Evolutionary conservation across 1,140 invertebrate genomes (phyloP), one percentile per base, ranked within the genome.

Genomic region (Ceratosolen fusciceps): DNA sequence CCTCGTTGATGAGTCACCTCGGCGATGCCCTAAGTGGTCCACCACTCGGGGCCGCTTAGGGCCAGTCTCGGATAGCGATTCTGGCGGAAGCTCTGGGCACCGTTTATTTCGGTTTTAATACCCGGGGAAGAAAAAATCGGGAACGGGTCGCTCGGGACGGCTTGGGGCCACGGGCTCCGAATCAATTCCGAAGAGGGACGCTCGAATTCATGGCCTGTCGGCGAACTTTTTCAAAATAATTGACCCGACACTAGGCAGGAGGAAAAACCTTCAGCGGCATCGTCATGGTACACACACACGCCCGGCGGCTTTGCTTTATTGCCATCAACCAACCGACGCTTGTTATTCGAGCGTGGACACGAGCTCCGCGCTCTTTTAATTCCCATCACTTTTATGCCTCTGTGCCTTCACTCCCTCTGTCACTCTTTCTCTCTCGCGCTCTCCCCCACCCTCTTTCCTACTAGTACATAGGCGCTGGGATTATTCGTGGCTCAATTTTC

Each of bases 1-100:
- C 34, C 39, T 29, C 21, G 37, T 31, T 24, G 34, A 65, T 74
- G 74, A 76, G 43, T 76, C 74, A 76, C 65, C 31, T 12, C 24
- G 12, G 37, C 7, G 31, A 24, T 58, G 9, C 29, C 14, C n/a
- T 26, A 16, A 39, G 58, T 9, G 56, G 47, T 5, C 10, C 7
- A 47, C 54, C 21, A 31, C 16, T 26, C 19, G 24, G 26, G 8
- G 19, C 0, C 19, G 14, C 2, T 1, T 0, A n/a, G 5, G 12
- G 1, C 37, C 9, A n/a, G 43, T 10, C 10, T 0, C 7, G 5
- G 5, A 34, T 4, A 29, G 21, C 21, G 10, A 0, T 34, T 10
- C 31, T 47, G 8, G 43, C 43, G 43, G 43, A 47, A 16, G 7
- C 43, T 16, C 43, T n/a, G n/a, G n/a, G n/a, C n/a, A n/a, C n/a